phyloP scores from a whole-genome alignment of 2,113 vertebrate genomes.

The Sciurus niger region DNA sequence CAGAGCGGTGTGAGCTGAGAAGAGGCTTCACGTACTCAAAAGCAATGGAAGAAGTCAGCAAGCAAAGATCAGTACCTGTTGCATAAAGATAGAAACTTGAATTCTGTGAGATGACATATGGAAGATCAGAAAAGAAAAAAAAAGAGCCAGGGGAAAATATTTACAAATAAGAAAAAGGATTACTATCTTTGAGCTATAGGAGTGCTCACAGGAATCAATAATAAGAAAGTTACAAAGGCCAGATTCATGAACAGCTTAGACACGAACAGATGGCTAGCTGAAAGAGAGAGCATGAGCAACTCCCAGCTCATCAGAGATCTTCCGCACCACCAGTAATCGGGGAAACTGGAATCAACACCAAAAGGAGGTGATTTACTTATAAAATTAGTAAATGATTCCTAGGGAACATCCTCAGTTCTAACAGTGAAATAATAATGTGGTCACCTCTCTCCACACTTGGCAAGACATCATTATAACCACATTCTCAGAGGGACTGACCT shows the following conservation, averaged over 20 bases:
- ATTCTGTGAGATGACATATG: neutral
- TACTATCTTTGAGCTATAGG: neutral
- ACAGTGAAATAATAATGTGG: too few relatives aligned
- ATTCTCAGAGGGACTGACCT: neutral
- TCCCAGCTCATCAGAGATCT: rapidly evolving
- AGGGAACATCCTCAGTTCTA: neutral
- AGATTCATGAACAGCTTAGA: too few relatives aligned
- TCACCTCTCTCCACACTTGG: too few relatives aligned
- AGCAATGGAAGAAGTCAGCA: neutral
- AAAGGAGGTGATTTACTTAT: neutral
- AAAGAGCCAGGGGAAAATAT: neutral
- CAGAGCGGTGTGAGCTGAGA: neutral
- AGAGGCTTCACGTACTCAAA: neutral
- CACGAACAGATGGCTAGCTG: rapidly evolving
- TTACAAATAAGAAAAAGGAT: neutral
- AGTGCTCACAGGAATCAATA: neutral
- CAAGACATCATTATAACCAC: rapidly evolving
- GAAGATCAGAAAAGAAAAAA: neutral
- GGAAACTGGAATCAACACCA: too few relatives aligned
- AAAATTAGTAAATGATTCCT: neutral
- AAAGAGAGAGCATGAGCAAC: neutral
- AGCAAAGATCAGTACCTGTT: neutral
- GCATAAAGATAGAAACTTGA: neutral
- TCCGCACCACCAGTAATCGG: neutral
- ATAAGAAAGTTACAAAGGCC: neutral